Conservation (phyloP, 2,797 vertebrate genomes). For the Oreochromis grahami region DNA sequence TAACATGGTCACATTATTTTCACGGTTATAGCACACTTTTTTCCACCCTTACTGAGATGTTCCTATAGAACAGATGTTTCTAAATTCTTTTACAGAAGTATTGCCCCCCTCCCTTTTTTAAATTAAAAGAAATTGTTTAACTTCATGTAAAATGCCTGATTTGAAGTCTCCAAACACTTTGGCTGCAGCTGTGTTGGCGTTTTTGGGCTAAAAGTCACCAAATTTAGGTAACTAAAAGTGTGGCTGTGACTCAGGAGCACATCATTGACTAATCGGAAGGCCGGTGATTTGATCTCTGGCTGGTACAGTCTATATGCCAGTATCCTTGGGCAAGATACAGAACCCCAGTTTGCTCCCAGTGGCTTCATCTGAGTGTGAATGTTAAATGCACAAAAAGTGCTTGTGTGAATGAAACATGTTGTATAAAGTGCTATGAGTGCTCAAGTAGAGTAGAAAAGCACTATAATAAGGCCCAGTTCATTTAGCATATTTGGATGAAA, state of each 20-base stretch:
- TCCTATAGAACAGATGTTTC: not conserved
- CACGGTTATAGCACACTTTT: not conserved
- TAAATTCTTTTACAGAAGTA: not conserved
- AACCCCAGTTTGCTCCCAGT: not conserved
- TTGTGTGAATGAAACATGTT: not conserved
- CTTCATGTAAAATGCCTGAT: not conserved
- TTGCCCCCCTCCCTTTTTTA: fast-evolving
- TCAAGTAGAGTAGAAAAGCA: not conserved
- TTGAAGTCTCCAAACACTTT: not conserved
- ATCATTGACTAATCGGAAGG: not conserved
- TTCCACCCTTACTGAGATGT: not conserved
- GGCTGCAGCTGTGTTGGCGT: not conserved
- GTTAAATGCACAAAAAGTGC: not conserved
- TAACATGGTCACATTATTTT: not conserved
- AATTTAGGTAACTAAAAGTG: not conserved
- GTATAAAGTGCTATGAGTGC: not conserved
- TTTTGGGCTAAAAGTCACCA: not conserved
- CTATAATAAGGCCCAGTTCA: not conserved
- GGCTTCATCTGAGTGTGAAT: not conserved
- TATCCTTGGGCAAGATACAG: not conserved
- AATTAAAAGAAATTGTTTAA: not conserved
- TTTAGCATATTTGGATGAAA: not conserved
- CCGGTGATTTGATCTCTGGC: not conserved
- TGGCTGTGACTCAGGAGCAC: not conserved
- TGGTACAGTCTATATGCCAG: not conserved